Conservation (phyloP, 2,797 vertebrate genomes). For the Enteromius anoplus region DNA sequence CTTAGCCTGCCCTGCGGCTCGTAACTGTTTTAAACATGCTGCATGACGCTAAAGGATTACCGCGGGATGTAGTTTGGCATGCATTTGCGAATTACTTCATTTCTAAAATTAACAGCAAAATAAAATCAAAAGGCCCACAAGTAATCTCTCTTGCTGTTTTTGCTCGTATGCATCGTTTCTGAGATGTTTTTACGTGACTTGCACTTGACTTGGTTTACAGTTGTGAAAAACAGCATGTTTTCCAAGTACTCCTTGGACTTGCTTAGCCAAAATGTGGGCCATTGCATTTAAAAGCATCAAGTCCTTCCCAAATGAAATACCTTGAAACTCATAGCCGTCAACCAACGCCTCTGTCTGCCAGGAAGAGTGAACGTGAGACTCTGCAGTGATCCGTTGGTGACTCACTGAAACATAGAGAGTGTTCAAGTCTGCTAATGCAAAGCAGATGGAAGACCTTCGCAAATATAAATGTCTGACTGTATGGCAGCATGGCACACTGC, state of each 20-base stretch:
- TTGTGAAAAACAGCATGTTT: not conserved
- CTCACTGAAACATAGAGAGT: slow-evolving; percentile 67
- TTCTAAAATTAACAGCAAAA: slow-evolving; percentile 13
- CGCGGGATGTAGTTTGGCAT: not conserved
- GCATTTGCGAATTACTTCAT: not conserved
- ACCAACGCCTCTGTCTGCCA: slow-evolving; percentile 39
- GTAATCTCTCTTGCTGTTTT: not conserved
- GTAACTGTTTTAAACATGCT: not conserved
- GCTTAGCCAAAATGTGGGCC: not conserved
- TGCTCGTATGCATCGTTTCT: not conserved
- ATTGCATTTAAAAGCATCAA: slow-evolving; percentile 17
- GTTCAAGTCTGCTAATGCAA: slow-evolving; percentile 69
- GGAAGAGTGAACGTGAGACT: not conserved
- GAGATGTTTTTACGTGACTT: not conserved
- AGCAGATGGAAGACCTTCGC: slow-evolving; percentile 78
- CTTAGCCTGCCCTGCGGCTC: not conserved
- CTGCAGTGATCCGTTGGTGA: not conserved
- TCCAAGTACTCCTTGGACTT: not conserved
- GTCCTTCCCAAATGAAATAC: slow-evolving; percentile 50
- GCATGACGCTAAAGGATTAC: not conserved
- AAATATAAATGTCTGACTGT: slow-evolving; percentile 73
- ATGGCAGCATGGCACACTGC: not conserved
- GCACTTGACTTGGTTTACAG: not conserved
- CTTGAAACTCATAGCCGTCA: slow-evolving; percentile 33
- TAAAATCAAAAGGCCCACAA: not conserved